Percentiles rank a stretch among this genome's conserved stretches.
phyloP scores from a whole-genome alignment of 2,797 vertebrate genomes.

The Spizella passerina region DNA sequence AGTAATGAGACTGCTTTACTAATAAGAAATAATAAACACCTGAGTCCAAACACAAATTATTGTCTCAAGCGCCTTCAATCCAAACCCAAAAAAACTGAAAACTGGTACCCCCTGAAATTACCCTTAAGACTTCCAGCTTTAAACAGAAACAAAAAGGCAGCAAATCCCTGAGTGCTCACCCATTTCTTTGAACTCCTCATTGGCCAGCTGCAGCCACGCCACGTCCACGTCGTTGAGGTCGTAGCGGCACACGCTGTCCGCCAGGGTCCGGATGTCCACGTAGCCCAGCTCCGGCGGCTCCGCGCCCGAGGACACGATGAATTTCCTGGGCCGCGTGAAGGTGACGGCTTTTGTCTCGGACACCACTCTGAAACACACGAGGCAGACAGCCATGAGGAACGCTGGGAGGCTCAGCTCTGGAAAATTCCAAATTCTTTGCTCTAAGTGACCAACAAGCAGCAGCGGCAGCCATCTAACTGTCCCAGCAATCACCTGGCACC shows the following conservation, averaged over 20 bases:
- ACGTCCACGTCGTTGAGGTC: constrained; percentile 92
- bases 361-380: constrained; percentile 74
- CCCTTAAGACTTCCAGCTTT: not conserved
- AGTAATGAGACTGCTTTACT: not conserved
- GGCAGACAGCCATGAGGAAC: not conserved
- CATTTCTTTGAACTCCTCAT: constrained; percentile 91
- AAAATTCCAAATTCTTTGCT: not conserved
- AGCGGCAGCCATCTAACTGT: not conserved
- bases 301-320: constrained; percentile 85
- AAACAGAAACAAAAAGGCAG: not conserved
- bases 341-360: constrained; percentile 85
- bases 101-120: not conserved
- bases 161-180: constrained; percentile 76
- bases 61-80: not conserved
- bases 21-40: not conserved
- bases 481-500: not conserved
- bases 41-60: too few species aligned
- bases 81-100: not conserved
- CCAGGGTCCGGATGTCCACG: constrained; percentile 89
- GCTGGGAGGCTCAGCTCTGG: not conserved
- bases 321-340: constrained; percentile 89
- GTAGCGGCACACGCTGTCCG: constrained; percentile 90
- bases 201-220: constrained; percentile 88
- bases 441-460: not conserved
- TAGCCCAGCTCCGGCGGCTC: constrained; percentile 89